Evolutionary conservation across 2,797 vertebrate species (phyloP).

Genomic region (Eupleurogrammus muticus): DNA sequence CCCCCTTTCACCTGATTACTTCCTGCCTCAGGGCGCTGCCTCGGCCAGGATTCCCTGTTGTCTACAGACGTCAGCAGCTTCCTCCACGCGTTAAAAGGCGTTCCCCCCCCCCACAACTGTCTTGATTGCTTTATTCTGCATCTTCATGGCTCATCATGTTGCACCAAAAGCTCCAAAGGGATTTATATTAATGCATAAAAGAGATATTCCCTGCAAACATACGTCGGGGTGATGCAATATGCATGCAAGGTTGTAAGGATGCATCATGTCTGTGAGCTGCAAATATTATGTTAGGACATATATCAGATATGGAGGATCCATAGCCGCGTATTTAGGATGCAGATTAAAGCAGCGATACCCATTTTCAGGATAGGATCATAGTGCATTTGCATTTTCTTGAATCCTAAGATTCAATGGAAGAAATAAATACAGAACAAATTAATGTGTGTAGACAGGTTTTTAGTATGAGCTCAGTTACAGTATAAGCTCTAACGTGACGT

Average conservation of each 20-base stretch:
- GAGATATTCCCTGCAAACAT: constrained; percentile 55
- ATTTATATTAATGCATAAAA: constrained; percentile 58
- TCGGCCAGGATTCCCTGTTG: neutral
- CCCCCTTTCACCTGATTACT: neutral
- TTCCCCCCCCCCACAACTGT: too few relatives aligned
- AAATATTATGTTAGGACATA: constrained; percentile 32
- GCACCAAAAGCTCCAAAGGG: constrained; percentile 30
- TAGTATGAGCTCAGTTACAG: too few relatives aligned
- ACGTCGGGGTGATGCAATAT: constrained; percentile 59
- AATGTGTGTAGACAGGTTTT: too few relatives aligned
- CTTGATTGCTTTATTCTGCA: constrained; percentile 26
- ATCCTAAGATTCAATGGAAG: neutral
- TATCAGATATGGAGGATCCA: constrained; percentile 12
- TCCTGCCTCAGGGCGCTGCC: neutral
- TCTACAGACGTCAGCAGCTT: constrained; percentile 7
- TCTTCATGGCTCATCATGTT: constrained; percentile 15
- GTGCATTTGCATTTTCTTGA: neutral
- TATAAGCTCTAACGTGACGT: too few relatives aligned
- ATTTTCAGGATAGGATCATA: neutral
- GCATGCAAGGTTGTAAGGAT: constrained; percentile 58
- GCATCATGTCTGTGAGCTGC: constrained; percentile 47
- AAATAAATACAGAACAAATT: neutral
- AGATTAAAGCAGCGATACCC: constrained; percentile 1
- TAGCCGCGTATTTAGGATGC: constrained; percentile 22
- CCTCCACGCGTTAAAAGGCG: neutral